Base-by-base conservation (phyloP, 2,888 invertebrate species). In the Enchytraeus crypticus region DNA sequence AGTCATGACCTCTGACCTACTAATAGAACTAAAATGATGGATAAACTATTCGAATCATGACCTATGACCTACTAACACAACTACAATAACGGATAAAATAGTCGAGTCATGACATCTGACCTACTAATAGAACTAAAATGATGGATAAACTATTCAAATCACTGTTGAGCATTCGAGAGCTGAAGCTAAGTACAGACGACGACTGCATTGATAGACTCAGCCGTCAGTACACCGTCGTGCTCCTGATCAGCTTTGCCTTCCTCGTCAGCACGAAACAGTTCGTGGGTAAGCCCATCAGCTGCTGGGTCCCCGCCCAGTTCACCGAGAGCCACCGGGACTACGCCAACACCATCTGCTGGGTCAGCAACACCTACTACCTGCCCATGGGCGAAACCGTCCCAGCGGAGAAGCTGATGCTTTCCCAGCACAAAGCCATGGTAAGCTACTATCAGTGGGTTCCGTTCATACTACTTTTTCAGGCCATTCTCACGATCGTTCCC, bases 131-230 rank as follows among this genome's bases (percentile, higher is more conserved):
- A n/a, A n/a, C n/a, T n/a, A 30, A 30, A 14, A 38, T 14, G 55
- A 69, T 69, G 68, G 69, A 69, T 61, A 53, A 66, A 26, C 63
- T 69, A 26, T 69, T 69, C 66, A 69, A 69, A 59, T 68, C 69
- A 11, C 63, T 69, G 26, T 63, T 68, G 43, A 57, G 56, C 56
- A 68, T 69, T 51, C 57, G 65, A 23, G 69, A 69, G 60, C 56
- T 69, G 45, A 69, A 69, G 54, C 59, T 69, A 32, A 63, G 64
- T 29, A 54, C 66, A 26, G 69, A 69, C 51, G 69, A 69, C 59
- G 69, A 69, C 56, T 69, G 65, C 61, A 64, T 66, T n/a, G n/a
- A n/a, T n/a, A n/a, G n/a, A n/a, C n/a, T n/a, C n/a, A n/a, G n/a
- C n/a, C n/a, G n/a, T n/a, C 69, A 69, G 58, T 69, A 67, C 63